Base-by-base conservation (phyloP, 1,140 invertebrate species). In the Ceratina calcarata region DNA sequence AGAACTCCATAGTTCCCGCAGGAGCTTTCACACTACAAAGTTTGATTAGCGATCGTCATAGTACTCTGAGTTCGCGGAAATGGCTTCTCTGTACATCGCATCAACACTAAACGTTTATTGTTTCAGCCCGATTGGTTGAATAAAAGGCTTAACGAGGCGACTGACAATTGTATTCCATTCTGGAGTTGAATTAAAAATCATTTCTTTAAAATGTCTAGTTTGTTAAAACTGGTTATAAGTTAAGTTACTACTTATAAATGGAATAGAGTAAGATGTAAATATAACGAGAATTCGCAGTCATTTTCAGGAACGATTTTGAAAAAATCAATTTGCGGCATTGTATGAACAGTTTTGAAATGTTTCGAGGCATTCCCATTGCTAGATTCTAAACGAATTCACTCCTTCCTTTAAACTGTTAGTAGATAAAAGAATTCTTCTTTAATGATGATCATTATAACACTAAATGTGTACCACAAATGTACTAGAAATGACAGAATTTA, bases 261-360 rank as follows among this genome's bases (percentile, higher is more conserved):
- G n/a, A n/a, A n/a, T n/a, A n/a, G n/a, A n/a, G n/a, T n/a, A n/a
- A n/a, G n/a, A n/a, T n/a, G n/a, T n/a, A n/a, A n/a, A n/a, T n/a
- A n/a, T n/a, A n/a, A n/a, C n/a, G n/a, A n/a, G n/a, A 65, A 22
- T 1, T 4, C 10, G 61, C 58, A 74, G 69, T 76, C 68, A 66
- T 77, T 77, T 81, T 81, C 79, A 24, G 37, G 2, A 70, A 73
- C 53, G 51, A 7, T 24, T 16, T 15, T 37, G 60, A n/a, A n/a
- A n/a, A n/a, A n/a, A n/a, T n/a, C n/a, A n/a, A 57, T 66, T 66
- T 70, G 53, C 77, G 70, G 74, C 61, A 22, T 79, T 70, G 77
- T 79, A 79, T 73, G 73, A 79, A n/a, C 77, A 79, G 70, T 77
- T 81, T 81, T 81, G 79, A 79, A 79, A 79, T 61, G 51, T 66